Evolutionary conservation across 1,140 invertebrate species (phyloP).

Genomic region (Radopholus similis): DNA sequence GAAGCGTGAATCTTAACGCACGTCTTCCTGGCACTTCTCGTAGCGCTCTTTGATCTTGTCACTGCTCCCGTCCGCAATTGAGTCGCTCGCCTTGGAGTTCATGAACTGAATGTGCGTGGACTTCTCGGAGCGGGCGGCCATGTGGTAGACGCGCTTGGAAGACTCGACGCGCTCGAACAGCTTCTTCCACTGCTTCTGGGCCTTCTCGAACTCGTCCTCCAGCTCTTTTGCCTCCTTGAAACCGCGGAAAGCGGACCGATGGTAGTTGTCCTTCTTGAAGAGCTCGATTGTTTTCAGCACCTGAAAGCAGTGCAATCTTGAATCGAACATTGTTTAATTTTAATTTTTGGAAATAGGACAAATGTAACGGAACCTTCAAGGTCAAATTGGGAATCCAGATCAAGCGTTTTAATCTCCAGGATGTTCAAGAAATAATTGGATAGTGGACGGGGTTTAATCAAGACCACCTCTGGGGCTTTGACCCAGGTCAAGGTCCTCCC

Average conservation of each 20-base stretch:
- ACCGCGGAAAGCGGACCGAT: slow-evolving; percentile 52
- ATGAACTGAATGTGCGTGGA: slow-evolving; percentile 51
- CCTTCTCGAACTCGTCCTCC: slow-evolving; percentile 59
- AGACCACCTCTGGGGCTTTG: too few species aligned
- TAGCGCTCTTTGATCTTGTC: slow-evolving; percentile 47
- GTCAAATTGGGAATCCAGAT: not conserved
- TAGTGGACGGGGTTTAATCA: too few species aligned
- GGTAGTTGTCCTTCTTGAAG: slow-evolving; percentile 56
- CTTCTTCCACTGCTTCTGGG: slow-evolving; percentile 58
- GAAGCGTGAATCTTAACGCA: slow-evolving; percentile 17
- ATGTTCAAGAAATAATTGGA: too few species aligned
- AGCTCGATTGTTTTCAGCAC: slow-evolving; percentile 49
- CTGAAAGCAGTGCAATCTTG: slow-evolving; percentile 14
- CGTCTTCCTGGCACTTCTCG: slow-evolving; percentile 51
- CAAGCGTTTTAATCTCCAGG: too few species aligned
- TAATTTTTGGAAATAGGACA: too few species aligned
- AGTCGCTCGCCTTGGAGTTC: slow-evolving; percentile 31
- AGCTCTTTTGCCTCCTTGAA: slow-evolving; percentile 54
- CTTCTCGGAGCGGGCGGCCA: slow-evolving; percentile 50
- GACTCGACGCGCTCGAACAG: slow-evolving; percentile 48
- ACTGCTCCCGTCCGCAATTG: slow-evolving; percentile 30
- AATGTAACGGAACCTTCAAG: not conserved
- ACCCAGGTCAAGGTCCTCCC: not conserved
- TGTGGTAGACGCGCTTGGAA: slow-evolving; percentile 45
- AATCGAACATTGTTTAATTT: not conserved